A percentile compares a stretch with the other conserved stretches of the same genome.
Conservation (phyloP, 2,113 vertebrate species). For the Oreocharis arfaki region DNA sequence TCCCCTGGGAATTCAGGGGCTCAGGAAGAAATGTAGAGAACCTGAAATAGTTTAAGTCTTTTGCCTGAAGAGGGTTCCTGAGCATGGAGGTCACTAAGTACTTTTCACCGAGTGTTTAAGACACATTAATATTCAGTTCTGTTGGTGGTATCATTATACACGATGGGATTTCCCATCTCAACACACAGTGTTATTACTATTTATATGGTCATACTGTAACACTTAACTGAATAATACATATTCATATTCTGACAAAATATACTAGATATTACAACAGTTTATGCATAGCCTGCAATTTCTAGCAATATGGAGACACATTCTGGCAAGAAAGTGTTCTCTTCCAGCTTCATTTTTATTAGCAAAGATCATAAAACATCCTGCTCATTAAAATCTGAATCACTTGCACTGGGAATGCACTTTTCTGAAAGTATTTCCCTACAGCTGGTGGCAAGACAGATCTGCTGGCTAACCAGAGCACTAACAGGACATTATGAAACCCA, state of each 20-base stretch:
- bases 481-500: conserved; percentile 37
- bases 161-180: neutral
- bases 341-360: conserved; percentile 27
- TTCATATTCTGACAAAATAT: neutral
- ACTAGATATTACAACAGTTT: neutral
- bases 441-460: conserved; percentile 21
- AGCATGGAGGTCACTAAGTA: neutral
- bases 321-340: neutral
- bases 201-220: neutral
- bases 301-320: neutral
- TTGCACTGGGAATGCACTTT: conserved; percentile 38
- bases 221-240: conserved; percentile 2
- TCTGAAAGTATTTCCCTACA: conserved; percentile 33
- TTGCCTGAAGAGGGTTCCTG: neutral
- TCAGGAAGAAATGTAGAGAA: neutral
- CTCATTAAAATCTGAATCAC: conserved; percentile 47
- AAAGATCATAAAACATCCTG: conserved; percentile 39
- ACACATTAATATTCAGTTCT: neutral
- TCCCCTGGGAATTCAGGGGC: neutral
- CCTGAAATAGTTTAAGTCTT: neutral
- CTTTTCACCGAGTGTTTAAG: neutral
- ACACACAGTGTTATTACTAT: neutral
- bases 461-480: conserved; percentile 38
- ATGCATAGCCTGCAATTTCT: neutral
- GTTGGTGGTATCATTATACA: neutral